Conservation (phyloP, 2,888 invertebrate species). For the Allacma fusca region DNA sequence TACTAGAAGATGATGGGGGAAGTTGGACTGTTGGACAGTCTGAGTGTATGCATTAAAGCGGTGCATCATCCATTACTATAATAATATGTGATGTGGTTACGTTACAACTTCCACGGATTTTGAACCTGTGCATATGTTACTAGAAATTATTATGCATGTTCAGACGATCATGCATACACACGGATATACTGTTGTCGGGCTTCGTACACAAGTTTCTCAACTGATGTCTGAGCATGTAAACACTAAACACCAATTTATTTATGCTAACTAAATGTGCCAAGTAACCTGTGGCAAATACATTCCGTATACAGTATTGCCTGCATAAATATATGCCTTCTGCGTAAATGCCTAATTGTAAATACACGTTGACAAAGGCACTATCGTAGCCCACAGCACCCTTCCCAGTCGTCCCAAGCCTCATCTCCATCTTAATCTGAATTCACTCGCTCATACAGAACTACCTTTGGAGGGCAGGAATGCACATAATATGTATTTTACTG, state of each 20-base stretch:
- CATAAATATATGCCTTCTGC: neutral
- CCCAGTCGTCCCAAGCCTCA: neutral
- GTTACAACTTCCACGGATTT: neutral
- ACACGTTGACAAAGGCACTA: neutral
- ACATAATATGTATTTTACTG: no score
- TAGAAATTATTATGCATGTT: no score
- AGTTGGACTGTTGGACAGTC: slow-evolving; percentile 32
- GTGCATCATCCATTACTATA: neutral
- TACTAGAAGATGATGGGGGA: slow-evolving; percentile 12
- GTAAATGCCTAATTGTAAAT: neutral
- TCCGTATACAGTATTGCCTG: neutral
- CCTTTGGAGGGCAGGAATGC: no score
- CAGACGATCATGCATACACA: no score
- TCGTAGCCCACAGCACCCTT: neutral
- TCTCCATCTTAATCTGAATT: neutral
- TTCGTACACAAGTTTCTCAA: neutral
- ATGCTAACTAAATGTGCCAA: slow-evolving; percentile 9
- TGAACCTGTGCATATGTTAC: no score
- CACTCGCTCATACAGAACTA: neutral
- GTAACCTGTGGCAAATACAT: neutral
- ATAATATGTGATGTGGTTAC: no score
- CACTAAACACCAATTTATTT: slow-evolving; percentile 24
- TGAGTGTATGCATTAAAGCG: slow-evolving; percentile 10
- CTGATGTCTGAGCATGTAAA: neutral
- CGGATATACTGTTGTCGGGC: no score